A percentile compares a stretch with the other conserved stretches of the same genome.
These are phyloP conservation scores for Thripadectes ignobilis DNA, from an alignment of 2,797 vertebrate genomes.

Conservation along the genomic window DNA sequence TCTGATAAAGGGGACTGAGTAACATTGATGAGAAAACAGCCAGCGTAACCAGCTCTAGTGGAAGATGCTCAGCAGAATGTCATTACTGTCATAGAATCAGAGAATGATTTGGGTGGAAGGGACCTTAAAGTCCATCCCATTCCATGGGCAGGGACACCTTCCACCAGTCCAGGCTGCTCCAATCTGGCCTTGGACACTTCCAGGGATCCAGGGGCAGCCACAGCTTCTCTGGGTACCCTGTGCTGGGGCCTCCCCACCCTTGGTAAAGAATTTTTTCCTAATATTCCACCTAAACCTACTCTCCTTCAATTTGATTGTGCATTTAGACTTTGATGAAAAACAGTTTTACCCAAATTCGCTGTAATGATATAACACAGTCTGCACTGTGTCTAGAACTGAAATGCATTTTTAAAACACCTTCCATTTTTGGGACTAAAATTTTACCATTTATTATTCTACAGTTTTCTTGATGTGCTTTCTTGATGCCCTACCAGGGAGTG, in stretches of 20 bases:
- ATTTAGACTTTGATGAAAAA: not conserved
- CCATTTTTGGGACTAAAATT: not conserved
- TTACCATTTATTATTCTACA: not conserved
- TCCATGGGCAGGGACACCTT: not conserved
- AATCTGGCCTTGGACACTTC: not conserved
- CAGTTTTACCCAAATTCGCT: not conserved
- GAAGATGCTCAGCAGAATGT: not conserved
- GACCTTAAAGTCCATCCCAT: not conserved
- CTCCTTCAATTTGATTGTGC: not conserved
- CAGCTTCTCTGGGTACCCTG: not conserved
- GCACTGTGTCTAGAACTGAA: not conserved
- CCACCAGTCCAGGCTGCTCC: not conserved
- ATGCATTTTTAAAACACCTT: not conserved
- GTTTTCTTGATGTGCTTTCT: not conserved
- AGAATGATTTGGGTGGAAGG: not conserved
- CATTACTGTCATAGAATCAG: not conserved
- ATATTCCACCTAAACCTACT: not conserved
- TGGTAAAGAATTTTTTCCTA: not conserved
- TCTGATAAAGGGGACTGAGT: not conserved
- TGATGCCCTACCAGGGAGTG: not conserved
- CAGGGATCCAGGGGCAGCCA: not conserved
- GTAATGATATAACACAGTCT: not conserved
- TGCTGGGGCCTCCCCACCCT: not conserved
- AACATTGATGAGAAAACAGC: not conserved
- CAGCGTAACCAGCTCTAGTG: not conserved